phyloP scores from a whole-genome alignment of 2,797 vertebrate species.

The Falco rusticolus region DNA sequence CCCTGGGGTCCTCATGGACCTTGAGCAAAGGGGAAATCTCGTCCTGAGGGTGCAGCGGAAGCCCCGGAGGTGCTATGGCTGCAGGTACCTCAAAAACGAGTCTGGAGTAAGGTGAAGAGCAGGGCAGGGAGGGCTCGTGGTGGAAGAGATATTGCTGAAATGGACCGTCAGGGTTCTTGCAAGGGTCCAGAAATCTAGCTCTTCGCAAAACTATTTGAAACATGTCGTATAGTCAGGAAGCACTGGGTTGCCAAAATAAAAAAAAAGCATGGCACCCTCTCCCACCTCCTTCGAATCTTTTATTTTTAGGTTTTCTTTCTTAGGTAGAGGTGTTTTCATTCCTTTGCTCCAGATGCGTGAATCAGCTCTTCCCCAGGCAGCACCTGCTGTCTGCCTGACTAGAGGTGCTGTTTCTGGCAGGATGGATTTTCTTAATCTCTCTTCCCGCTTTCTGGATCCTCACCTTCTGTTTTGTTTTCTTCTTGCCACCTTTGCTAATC shows the following conservation, averaged over 20 bases:
- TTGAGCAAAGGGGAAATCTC: fast-evolving
- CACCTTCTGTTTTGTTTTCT: constrained; percentile 52
- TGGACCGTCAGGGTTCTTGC: not conserved
- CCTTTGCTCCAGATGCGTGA: constrained; percentile 51
- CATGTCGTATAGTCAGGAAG: not conserved
- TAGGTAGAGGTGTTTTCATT: constrained; percentile 21
- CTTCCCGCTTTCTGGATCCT: constrained; percentile 5
- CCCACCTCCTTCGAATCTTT: not conserved
- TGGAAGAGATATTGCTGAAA: not conserved
- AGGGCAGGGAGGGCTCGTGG: not conserved
- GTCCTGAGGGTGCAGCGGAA: not conserved
- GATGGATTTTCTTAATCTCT: constrained; percentile 66
- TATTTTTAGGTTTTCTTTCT: constrained; percentile 23
- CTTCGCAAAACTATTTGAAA: not conserved
- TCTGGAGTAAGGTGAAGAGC: not conserved
- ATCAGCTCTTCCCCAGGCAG: constrained; percentile 58
- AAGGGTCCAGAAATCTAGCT: not conserved
- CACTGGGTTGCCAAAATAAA: not conserved
- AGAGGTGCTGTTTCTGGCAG: constrained; percentile 58
- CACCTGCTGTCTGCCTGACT: constrained; percentile 63
- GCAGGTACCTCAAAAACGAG: not conserved
- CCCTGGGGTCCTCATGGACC: fast-evolving
- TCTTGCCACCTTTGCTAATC: not conserved
- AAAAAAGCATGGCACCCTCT: not conserved
- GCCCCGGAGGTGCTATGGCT: not conserved